These are phyloP conservation scores for Chiloscyllium plagiosum DNA, from an alignment of 2,113 vertebrate species.

Conservation along the genomic window DNA sequence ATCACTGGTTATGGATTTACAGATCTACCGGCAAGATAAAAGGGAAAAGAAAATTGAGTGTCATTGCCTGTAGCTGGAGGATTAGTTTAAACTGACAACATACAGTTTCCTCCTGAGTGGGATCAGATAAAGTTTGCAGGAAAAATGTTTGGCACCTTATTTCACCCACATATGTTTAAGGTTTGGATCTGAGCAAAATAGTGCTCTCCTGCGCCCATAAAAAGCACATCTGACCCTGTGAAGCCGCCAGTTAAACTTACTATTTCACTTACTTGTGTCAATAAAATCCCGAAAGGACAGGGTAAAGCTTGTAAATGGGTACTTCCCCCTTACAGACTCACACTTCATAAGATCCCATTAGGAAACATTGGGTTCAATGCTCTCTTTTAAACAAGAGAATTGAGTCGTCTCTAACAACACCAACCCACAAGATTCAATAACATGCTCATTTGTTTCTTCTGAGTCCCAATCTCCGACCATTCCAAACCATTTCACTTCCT, in stretches of 20 bases:
- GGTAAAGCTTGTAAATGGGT: neutral
- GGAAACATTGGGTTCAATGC: neutral
- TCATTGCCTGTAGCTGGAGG: neutral
- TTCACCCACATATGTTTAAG: neutral
- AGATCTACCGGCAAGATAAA: neutral
- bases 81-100: constrained; percentile 18
- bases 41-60: neutral
- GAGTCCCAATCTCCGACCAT: too few relatives aligned
- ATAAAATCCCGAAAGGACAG: neutral
- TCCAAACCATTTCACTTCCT: neutral
- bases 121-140: neutral
- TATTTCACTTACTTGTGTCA: neutral
- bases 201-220: neutral
- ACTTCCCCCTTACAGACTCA: neutral
- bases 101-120: neutral
- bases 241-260: neutral
- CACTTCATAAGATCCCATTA: neutral
- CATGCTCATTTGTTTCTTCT: too few relatives aligned
- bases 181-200: neutral
- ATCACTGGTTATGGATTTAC: neutral
- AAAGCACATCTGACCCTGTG: neutral
- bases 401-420: too few relatives aligned
- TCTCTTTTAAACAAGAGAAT: neutral
- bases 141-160: neutral
- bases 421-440: too few relatives aligned